These are phyloP conservation scores for Melieria crassipennis DNA, from an alignment of 2,888 invertebrate genomes.

Conservation along the genomic window DNA sequence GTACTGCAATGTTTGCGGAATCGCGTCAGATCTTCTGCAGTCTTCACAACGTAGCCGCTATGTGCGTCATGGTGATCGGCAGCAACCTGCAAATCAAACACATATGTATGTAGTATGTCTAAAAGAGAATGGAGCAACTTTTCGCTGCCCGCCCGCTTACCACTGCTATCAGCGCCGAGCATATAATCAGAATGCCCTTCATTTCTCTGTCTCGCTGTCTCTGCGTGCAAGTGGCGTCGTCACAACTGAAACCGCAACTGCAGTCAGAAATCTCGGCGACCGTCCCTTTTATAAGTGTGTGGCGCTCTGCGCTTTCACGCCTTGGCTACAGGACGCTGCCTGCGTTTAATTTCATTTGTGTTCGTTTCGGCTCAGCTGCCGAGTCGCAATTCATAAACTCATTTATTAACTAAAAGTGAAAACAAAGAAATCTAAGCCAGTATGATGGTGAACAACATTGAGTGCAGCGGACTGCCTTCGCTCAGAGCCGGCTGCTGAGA, in stretches of 20 bases:
- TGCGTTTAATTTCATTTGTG: too few relatives aligned
- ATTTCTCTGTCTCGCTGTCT: neutral
- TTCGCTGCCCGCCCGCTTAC: slow-evolving; percentile 34
- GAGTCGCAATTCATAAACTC: too few relatives aligned
- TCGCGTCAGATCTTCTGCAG: slow-evolving; percentile 54
- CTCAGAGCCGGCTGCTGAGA: too few relatives aligned
- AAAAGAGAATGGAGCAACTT: too few relatives aligned
- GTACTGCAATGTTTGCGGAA: slow-evolving; percentile 54
- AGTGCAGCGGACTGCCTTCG: too few relatives aligned
- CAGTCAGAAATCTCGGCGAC: neutral
- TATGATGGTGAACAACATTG: too few relatives aligned
- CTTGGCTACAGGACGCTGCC: neutral
- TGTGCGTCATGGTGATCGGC: slow-evolving; percentile 46
- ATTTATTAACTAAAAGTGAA: too few relatives aligned
- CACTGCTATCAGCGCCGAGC: slow-evolving; percentile 42
- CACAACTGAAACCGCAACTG: neutral
- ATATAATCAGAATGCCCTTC: neutral
- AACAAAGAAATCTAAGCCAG: too few relatives aligned
- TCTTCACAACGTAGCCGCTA: slow-evolving; percentile 57
- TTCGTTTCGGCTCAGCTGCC: too few relatives aligned
- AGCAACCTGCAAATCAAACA: slow-evolving; percentile 38
- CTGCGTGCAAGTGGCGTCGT: too few relatives aligned
- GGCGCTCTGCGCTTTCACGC: too few relatives aligned
- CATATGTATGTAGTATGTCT: neutral
- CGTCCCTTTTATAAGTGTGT: neutral